phyloP scores from a whole-genome alignment of 1,140 invertebrate species.

The Eurytemora carolleeae region DNA sequence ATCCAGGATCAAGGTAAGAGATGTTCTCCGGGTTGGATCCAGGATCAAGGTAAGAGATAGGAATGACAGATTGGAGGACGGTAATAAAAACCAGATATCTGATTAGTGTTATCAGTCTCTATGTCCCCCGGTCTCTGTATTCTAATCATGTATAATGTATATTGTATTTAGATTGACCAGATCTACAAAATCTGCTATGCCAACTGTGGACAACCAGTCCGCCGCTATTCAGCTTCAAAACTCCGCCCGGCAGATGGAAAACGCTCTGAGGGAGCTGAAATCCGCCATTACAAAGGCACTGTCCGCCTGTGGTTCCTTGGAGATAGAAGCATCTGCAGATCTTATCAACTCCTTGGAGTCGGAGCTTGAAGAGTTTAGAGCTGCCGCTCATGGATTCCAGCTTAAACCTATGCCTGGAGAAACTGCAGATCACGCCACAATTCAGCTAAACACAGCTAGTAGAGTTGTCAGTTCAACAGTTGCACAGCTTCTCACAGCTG shows the following conservation, averaged over 20 bases:
- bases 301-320: slow-evolving; percentile 66
- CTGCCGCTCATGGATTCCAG: slow-evolving; percentile 43
- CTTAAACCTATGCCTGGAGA: slow-evolving; percentile 66
- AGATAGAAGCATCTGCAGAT: slow-evolving; percentile 59
- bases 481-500: slow-evolving; percentile 62
- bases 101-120: no score
- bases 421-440: slow-evolving; percentile 50
- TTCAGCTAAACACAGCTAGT: slow-evolving; percentile 45
- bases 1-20: slow-evolving; percentile 27
- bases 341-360: slow-evolving; percentile 53
- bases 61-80: no score
- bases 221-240: slow-evolving; percentile 47
- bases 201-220: slow-evolving; percentile 60
- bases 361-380: slow-evolving; percentile 58
- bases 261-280: slow-evolving; percentile 53
- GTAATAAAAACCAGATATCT: no score
- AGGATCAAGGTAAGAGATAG: slow-evolving; percentile 30
- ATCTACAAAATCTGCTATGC: slow-evolving; percentile 54
- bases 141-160: no score
- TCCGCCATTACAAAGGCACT: slow-evolving; percentile 59
- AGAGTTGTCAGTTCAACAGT: slow-evolving; percentile 43
- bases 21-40: slow-evolving; percentile 36
- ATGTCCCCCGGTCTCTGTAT: no score
- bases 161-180: slow-evolving; percentile 44
- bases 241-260: slow-evolving; percentile 48